These are phyloP conservation scores for Mactra quadrangularis DNA, from an alignment of 1,140 invertebrate species.

Conservation along the genomic window DNA sequence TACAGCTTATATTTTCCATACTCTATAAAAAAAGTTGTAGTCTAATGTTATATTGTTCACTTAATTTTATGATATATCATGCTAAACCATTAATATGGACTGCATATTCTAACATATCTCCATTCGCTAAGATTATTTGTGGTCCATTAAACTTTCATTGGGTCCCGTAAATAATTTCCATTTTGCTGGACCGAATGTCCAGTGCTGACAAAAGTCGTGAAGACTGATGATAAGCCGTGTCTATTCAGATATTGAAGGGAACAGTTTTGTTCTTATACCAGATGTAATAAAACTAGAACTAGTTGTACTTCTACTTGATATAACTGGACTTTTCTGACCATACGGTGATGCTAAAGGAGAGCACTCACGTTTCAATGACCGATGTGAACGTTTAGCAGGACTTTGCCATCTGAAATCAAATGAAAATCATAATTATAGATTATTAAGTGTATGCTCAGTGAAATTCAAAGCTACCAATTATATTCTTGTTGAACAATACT, in stretches of 20 bases:
- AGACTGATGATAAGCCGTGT: too few relatives aligned
- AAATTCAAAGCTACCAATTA: background rate
- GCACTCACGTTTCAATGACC: background rate
- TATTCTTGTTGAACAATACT: background rate
- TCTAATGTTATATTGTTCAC: too few relatives aligned
- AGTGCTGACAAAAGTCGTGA: too few relatives aligned
- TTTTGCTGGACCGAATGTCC: too few relatives aligned
- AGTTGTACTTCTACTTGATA: constrained; percentile 20
- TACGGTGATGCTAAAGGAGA: constrained; percentile 40
- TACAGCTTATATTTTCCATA: too few relatives aligned
- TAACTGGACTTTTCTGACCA: constrained; percentile 29
- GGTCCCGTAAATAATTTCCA: too few relatives aligned
- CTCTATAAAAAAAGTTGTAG: too few relatives aligned
- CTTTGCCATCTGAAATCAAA: constrained; percentile 54
- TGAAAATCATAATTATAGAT: background rate
- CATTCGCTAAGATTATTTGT: too few relatives aligned
- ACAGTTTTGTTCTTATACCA: constrained; percentile 49
- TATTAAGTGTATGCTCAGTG: background rate
- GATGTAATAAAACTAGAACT: constrained; percentile 5
- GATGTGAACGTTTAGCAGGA: constrained; percentile 18
- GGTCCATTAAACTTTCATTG: too few relatives aligned
- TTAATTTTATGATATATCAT: too few relatives aligned
- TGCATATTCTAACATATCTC: too few relatives aligned
- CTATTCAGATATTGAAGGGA: constrained; percentile 47
- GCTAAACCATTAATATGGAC: too few relatives aligned